Base-by-base conservation (phyloP, 1,140 invertebrate species). In the Drosophila pectinifera region DNA sequence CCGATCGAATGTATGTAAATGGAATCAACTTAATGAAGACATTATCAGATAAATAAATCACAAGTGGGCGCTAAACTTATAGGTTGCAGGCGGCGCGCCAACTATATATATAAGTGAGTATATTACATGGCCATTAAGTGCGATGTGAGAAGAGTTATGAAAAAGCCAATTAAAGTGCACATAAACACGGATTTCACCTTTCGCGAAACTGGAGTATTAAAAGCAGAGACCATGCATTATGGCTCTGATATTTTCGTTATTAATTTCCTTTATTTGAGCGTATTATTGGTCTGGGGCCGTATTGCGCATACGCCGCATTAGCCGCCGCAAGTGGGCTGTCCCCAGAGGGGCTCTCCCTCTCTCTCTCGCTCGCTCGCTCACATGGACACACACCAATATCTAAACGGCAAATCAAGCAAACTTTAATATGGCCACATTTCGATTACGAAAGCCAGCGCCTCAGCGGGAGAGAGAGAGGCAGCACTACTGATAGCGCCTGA, bases 401-500 rank as follows among this genome's bases (percentile, higher is more conserved):
- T 89, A 85, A 82, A 90, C 86, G 81, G 72, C 72, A 90, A 81
- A 86, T 85, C 83, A 85, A 90, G 78, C 64, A 67, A 83, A 88
- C 84, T 89, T 90, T 79, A 90, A 90, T 85, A 90, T 90, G 85
- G 85, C 84, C 64, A 80, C 85, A 84, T 74, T 81, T 81, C 73
- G 84, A 89, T 89, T 84, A 90, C 57, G 22, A 61, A 57, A 38
- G 67, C 26, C 55, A 56, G 55, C 31, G 43, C 74, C 63, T 3
- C 8, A 70, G 36, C 16, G 36, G 54, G 68, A 54, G 22, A 16
- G 0, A 26, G 24, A 34, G 24, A 31, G 56, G 39, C 8, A 73
- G 14, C 48, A 5, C 57, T 31, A 48, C 36, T 22, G 46, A 34
- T 38, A 46, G 42, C 31, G 18, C 34, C 46, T 6, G 28, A 77